Evolutionary conservation across 2,797 vertebrate species (phyloP).

Genomic region (Lagocephalus sceleratus): DNA sequence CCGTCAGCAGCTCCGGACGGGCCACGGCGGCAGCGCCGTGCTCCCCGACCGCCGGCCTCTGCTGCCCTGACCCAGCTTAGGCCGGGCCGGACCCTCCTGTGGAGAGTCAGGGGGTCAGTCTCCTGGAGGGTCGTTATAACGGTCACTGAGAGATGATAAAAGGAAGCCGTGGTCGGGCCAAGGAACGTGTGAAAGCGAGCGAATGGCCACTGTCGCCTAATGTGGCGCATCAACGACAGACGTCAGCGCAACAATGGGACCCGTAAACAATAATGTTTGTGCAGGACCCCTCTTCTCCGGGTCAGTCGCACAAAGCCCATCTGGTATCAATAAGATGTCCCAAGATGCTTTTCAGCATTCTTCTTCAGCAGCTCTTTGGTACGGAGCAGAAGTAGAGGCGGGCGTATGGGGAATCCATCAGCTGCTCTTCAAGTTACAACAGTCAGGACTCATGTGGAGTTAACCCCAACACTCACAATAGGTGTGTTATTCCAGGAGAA

Average conservation of each 20-base stretch:
- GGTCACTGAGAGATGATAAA: conserved; percentile 61
- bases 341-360: conserved; percentile 59
- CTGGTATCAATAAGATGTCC: conserved; percentile 74
- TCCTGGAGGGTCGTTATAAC: conserved; percentile 69
- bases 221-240: conserved; percentile 65
- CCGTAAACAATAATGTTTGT: conserved; percentile 79
- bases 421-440: conserved; percentile 11
- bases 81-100: conserved; percentile 49
- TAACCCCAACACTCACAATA: no score
- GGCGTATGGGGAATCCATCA: conserved; percentile 21
- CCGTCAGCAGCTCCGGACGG: conserved; percentile 66
- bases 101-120: conserved; percentile 62
- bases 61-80: conserved; percentile 57
- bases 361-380: conserved; percentile 52
- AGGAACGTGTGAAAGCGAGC: conserved; percentile 54
- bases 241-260: conserved; percentile 59
- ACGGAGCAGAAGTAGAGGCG: conserved; percentile 53
- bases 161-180: conserved; percentile 62
- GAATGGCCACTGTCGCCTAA: conserved; percentile 60
- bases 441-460: conserved; percentile 7
- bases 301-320: conserved; percentile 71
- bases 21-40: conserved; percentile 40
- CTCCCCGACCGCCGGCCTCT: conserved; percentile 41
- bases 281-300: conserved; percentile 70
- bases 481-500: no score